Evolutionary conservation across 2,113 vertebrate species (phyloP).

Genomic region (Riparia riparia): DNA sequence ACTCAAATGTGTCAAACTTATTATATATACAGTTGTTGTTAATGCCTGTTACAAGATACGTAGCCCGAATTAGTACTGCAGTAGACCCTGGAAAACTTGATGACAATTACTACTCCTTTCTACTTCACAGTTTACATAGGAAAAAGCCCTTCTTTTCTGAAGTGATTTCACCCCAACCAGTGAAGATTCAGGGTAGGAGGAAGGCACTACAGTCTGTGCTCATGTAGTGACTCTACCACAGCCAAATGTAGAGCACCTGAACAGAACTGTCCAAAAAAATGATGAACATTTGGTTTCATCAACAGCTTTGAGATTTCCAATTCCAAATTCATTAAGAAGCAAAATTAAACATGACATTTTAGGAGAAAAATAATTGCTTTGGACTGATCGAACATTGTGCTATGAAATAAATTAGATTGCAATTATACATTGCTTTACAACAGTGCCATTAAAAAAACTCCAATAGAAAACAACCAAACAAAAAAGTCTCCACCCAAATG

Average conservation of each 20-base stretch:
- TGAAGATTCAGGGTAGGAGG: neutral
- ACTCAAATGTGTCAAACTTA: neutral
- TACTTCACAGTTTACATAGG: neutral
- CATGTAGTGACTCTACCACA: neutral
- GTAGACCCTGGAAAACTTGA: neutral
- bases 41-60: neutral
- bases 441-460: neutral
- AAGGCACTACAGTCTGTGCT: neutral
- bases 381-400: neutral
- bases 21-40: neutral
- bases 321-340: neutral
- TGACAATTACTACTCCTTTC: neutral
- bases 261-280: neutral
- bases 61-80: neutral
- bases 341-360: conserved; percentile 5
- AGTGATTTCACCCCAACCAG: neutral
- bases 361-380: neutral
- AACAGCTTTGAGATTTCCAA: neutral
- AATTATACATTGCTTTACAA: neutral
- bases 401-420: neutral
- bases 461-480: neutral
- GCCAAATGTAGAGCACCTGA: neutral
- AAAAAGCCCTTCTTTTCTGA: neutral
- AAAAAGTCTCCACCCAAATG: neutral
- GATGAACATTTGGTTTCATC: neutral